A percentile compares a stretch with the other conserved stretches of the same genome.
phyloP scores from a whole-genome alignment of 2,888 invertebrate species.

The Stenurella melanura region DNA sequence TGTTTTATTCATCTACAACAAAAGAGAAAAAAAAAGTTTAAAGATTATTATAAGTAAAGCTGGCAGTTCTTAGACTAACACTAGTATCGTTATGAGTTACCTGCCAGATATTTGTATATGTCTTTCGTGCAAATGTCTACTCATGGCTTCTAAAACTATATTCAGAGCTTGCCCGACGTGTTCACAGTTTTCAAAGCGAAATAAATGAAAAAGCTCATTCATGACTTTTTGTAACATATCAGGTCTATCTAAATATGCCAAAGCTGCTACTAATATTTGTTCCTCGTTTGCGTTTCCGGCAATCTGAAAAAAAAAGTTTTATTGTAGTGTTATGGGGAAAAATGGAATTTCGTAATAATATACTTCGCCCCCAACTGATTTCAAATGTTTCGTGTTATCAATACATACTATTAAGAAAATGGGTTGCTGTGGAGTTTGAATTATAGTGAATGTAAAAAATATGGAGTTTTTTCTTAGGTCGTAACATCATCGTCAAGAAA shows the following conservation, averaged over 20 bases:
- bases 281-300: conserved; percentile 94
- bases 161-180: conserved; percentile 85
- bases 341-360: no score
- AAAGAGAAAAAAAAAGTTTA: no score
- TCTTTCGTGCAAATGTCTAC: conserved; percentile 87
- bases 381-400: no score
- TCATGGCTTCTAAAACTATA: conserved; percentile 93
- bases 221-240: conserved; percentile 89
- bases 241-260: conserved; percentile 89
- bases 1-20: no score
- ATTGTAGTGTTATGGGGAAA: no score
- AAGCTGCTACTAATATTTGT: conserved; percentile 90
- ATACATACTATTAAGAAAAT: no score
- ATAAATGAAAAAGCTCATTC: conserved; percentile 92
- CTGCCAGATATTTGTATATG: conserved; percentile 95
- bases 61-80: neutral
- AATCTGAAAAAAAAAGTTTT: conserved; percentile 76
- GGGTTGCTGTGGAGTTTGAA: no score
- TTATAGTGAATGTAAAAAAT: no score
- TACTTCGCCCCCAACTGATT: no score
- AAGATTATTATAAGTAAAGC: no score
- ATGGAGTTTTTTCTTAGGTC: no score
- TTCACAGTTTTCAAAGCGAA: conserved; percentile 88
- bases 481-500: no score
- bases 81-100: conserved; percentile 71